phyloP scores from a whole-genome alignment of 2,888 invertebrate genomes.

The Masnerella sp. region DNA sequence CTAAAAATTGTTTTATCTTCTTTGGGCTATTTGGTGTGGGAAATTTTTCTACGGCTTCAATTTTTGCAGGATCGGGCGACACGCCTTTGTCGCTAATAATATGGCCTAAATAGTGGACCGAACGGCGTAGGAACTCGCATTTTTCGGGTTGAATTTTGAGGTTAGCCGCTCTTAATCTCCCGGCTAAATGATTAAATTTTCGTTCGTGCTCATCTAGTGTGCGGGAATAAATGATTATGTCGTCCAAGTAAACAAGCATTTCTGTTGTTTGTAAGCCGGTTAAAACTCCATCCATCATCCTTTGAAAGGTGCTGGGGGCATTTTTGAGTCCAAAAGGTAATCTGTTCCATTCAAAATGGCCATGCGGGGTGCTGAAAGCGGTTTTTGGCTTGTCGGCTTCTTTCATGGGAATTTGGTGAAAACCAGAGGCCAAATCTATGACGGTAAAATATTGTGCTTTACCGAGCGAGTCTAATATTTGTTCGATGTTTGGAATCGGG shows the following conservation, averaged over 20 bases:
- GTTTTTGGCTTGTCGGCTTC: not conserved
- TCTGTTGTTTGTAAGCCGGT: not conserved
- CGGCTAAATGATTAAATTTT: not conserved
- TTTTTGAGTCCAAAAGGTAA: not conserved
- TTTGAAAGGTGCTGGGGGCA: constrained; percentile 1
- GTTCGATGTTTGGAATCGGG: constrained; percentile 4
- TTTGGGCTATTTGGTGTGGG: not conserved
- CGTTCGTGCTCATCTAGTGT: not conserved
- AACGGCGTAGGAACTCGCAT: not conserved
- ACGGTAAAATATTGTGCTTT: not conserved
- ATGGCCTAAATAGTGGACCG: not conserved
- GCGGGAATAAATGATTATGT: not conserved
- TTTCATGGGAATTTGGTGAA: not conserved
- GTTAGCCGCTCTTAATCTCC: not conserved
- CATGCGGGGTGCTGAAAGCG: not conserved
- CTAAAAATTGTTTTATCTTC: not conserved
- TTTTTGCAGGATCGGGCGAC: not conserved
- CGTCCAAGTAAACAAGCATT: not conserved
- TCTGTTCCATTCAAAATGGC: not conserved
- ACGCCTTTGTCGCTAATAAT: not conserved
- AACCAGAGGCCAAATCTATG: not conserved
- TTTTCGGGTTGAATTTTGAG: not conserved
- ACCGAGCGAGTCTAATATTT: constrained; percentile 1
- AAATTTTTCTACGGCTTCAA: not conserved
- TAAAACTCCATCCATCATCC: not conserved